A percentile compares a stretch with the other conserved stretches of the same genome.
These are phyloP conservation scores for Anoplophora glabripennis DNA, from an alignment of 1,140 invertebrate species.

Conservation along the genomic window DNA sequence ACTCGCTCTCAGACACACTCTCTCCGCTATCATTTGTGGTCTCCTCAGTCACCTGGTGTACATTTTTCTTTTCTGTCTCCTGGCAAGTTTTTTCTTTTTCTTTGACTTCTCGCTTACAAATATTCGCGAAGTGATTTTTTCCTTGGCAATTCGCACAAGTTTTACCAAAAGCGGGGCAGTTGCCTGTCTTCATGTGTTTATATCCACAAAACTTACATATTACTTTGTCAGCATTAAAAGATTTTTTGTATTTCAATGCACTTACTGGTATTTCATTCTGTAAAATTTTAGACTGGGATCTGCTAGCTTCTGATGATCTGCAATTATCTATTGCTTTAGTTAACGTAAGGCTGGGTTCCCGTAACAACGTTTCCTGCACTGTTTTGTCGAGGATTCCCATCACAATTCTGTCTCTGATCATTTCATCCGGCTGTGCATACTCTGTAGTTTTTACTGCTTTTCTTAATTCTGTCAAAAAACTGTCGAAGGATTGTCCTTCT, in stretches of 20 bases:
- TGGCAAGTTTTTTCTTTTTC: background rate
- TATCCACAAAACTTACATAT: constrained; percentile 14
- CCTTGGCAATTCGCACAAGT: constrained; percentile 13
- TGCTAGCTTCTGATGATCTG: constrained; percentile 13
- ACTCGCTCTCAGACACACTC: background rate
- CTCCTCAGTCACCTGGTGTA: background rate
- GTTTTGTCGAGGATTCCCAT: constrained; percentile 4
- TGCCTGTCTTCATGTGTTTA: constrained; percentile 1
- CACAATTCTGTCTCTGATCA: constrained; percentile 16
- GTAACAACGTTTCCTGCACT: constrained; percentile 1
- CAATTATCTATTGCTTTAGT: constrained; percentile 18
- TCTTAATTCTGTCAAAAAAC: constrained; percentile 33
- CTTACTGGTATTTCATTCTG: constrained; percentile 9
- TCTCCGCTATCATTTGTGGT: background rate
- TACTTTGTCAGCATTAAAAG: background rate
- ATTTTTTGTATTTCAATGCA: constrained; percentile 8
- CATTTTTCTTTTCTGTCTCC: constrained; percentile 11
- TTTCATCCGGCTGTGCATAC: constrained; percentile 26
- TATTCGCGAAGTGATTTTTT: constrained; percentile 21
- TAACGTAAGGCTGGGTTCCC: constrained; percentile 6
- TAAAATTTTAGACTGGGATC: constrained; percentile 19
- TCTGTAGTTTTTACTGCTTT: constrained; percentile 33
- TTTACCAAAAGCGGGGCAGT: constrained; percentile 24
- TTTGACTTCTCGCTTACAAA: constrained; percentile 1
- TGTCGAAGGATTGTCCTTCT: constrained; percentile 37